Evolutionary conservation across 1,140 invertebrate genomes (phyloP).

Genomic region (Drosophila lini): DNA sequence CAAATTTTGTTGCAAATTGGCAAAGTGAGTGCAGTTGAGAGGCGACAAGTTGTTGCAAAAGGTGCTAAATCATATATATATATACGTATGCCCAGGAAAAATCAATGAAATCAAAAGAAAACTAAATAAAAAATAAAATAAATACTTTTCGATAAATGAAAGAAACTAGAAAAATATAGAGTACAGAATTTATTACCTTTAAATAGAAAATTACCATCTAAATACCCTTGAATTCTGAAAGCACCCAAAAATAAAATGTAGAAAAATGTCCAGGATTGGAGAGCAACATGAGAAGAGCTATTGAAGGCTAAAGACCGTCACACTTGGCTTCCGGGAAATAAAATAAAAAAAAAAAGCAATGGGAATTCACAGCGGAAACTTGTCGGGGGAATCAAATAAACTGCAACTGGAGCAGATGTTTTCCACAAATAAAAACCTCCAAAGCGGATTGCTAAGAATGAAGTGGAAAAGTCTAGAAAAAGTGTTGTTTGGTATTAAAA

Average conservation of each 20-base stretch:
- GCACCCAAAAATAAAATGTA: not conserved
- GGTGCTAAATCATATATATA: constrained; percentile 25
- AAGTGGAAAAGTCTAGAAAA: not conserved
- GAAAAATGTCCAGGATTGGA: not conserved
- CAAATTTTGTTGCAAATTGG: constrained; percentile 74
- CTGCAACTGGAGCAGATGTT: constrained; percentile 7
- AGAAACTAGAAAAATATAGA: not conserved
- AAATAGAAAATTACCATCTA: not conserved
- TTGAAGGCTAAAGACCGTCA: constrained; percentile 20
- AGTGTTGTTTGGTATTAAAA: not conserved
- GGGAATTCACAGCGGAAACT: constrained; percentile 14
- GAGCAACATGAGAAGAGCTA: not conserved
- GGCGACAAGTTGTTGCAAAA: constrained; percentile 68
- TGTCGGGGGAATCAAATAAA: not conserved
- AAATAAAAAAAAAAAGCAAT: not conserved
- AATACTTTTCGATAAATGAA: not conserved
- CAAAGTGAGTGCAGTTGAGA: constrained; percentile 64
- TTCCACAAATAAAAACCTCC: not conserved
- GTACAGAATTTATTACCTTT: too few species aligned
- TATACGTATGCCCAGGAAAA: constrained; percentile 30
- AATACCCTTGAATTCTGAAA: not conserved
- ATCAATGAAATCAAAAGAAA: constrained; percentile 39
- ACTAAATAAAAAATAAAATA: not conserved
- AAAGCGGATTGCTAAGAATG: constrained; percentile 9
- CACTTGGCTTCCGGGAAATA: constrained; percentile 6